A percentile compares a stretch with the other conserved stretches of the same genome.
These are phyloP conservation scores for Homarus americanus DNA, from an alignment of 1,140 invertebrate species.

Conservation along the genomic window DNA sequence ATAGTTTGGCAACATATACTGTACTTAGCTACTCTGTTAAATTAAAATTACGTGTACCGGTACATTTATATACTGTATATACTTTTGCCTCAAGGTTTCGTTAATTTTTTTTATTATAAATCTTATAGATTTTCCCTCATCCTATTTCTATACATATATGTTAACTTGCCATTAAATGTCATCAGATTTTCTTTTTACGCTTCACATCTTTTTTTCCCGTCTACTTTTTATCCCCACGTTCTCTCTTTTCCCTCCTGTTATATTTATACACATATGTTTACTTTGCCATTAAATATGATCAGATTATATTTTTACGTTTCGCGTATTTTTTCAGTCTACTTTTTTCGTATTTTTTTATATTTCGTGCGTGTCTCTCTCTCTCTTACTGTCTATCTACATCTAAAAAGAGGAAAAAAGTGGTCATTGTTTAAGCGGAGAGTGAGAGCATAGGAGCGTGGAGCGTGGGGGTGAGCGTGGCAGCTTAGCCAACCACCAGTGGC, in stretches of 20 bases:
- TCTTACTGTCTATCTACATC: constrained; percentile 1
- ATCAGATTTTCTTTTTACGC: neutral
- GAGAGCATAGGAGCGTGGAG: neutral
- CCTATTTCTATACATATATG: neutral
- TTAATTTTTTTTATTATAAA: neutral
- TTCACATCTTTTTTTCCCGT: neutral
- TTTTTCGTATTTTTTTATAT: neutral
- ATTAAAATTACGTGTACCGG: too few species aligned
- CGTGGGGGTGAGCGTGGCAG: neutral
- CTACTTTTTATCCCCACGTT: neutral
- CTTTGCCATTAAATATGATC: neutral
- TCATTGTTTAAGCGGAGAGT: neutral
- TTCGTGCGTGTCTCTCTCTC: neutral
- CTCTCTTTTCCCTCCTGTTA: neutral
- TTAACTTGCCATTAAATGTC: neutral
- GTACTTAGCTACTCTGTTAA: too few species aligned
- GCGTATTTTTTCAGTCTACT: neutral
- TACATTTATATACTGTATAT: too few species aligned
- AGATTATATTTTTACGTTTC: neutral
- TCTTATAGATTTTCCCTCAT: neutral
- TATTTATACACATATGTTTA: neutral
- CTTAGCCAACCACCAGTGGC: constrained; percentile 1
- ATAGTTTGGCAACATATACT: too few species aligned
- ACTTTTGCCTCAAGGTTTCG: too few species aligned
- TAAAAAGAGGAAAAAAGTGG: neutral